Percentiles rank a stretch among this genome's conserved stretches.
These are phyloP conservation scores for Achatina immaculata DNA, from an alignment of 1,140 invertebrate genomes.

Conservation along the genomic window DNA sequence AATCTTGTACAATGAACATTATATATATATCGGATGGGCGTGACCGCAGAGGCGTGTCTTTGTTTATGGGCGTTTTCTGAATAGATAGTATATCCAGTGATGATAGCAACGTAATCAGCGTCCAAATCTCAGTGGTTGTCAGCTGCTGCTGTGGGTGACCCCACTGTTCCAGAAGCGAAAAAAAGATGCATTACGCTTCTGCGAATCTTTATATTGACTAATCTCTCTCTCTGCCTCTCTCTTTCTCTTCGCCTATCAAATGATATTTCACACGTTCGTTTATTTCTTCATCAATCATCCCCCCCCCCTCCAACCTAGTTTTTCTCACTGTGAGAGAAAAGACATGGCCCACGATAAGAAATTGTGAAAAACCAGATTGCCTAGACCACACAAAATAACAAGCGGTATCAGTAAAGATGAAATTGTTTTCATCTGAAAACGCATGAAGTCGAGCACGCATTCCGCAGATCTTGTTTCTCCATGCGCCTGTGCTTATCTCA, in stretches of 20 bases:
- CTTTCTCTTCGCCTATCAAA: no score
- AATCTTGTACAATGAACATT: no score
- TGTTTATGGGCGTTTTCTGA: not conserved
- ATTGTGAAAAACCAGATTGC: not conserved
- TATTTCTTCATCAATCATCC: not conserved
- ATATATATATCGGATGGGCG: not conserved
- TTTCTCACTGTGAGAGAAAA: not conserved
- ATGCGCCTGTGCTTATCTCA: not conserved
- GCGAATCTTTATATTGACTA: no score
- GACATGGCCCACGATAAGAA: not conserved
- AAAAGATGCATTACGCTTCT: no score
- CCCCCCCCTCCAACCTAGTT: not conserved
- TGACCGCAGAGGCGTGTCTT: not conserved
- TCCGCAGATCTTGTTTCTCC: conserved; percentile 15
- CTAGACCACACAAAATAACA: conserved; percentile 30
- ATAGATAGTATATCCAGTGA: not conserved
- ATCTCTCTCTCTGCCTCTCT: no score
- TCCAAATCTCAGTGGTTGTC: not conserved
- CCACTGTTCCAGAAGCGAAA: no score
- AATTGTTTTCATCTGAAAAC: conserved; percentile 36
- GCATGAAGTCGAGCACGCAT: conserved; percentile 11
- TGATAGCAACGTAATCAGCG: not conserved
- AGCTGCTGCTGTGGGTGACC: not conserved
- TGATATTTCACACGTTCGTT: not conserved
- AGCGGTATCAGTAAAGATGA: conserved; percentile 31